A percentile compares a stretch with the other conserved stretches of the same genome.
These are phyloP conservation scores for Lochmaea capreae DNA, from an alignment of 2,888 invertebrate genomes.

Conservation along the genomic window DNA sequence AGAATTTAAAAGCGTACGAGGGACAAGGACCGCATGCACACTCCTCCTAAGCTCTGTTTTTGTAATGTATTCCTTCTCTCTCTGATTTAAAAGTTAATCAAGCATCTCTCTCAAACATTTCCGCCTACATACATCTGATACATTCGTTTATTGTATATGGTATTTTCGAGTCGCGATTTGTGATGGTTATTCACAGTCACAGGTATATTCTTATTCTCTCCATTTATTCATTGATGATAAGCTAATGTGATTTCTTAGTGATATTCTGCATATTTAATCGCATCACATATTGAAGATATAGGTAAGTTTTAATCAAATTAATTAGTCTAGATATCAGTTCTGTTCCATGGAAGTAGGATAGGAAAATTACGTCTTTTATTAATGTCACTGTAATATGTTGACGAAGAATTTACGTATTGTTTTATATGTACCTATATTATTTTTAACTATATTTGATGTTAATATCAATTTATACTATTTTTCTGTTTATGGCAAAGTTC, in stretches of 20 bases:
- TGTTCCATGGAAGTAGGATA: neutral
- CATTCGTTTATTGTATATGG: neutral
- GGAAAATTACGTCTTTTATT: conserved; percentile 1
- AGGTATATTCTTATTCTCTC: conserved; percentile 12
- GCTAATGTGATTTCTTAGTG: conserved; percentile 59
- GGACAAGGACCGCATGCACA: neutral
- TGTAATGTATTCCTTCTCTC: conserved; percentile 8
- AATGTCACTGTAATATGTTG: conserved; percentile 25
- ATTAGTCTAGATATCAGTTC: neutral
- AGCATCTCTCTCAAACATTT: neutral
- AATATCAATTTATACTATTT: neutral
- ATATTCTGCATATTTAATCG: conserved; percentile 66
- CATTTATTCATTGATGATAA: conserved; percentile 16
- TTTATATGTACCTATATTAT: neutral
- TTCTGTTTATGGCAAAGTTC: neutral
- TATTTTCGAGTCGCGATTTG: conserved; percentile 4
- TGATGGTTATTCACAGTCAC: conserved; percentile 16
- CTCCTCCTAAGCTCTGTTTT: neutral
- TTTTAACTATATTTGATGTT: neutral
- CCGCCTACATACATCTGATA: conserved; percentile 8
- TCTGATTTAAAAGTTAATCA: neutral
- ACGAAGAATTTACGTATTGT: conserved; percentile 12
- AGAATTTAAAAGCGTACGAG: neutral
- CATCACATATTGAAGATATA: conserved; percentile 63
- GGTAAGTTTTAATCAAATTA: conserved; percentile 54